Evolutionary conservation across 2,113 vertebrate species (phyloP), one percentile per base, ranked within the genome.

Genomic region (Zingel zingel): DNA sequence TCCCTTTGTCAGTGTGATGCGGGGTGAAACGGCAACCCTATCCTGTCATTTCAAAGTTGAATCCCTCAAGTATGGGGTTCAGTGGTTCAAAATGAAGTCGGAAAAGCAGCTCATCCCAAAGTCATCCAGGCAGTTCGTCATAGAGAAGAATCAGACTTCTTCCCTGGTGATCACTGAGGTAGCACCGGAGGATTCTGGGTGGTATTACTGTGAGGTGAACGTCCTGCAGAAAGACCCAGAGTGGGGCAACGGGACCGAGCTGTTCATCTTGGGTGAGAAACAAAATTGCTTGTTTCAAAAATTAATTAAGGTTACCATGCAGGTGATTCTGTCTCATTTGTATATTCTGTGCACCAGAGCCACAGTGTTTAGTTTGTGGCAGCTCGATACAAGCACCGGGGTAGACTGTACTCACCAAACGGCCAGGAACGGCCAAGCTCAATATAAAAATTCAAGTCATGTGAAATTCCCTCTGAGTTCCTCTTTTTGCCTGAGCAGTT

Each of bases 401-500:
- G 69, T 69, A 74, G 50, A 76, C 75, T 59, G 63, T 82, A 82
- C 47, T 89, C 86, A 83, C 69, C 47, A 36, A 65, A 71, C n/a
- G n/a, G n/a, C 83, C 81, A 66, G 3, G 10, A 82, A 68, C 10
- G 27, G 50, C 68, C 72, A 7, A 30, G 67, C 78, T 81, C 73
- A 58, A 87, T 78, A 86, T 88, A 88, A 83, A 90, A 87, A 91
- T 87, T 87, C 83, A 77, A 86, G 83, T 73, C 83, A 78, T 77
- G 90, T 79, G 90, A 89, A 87, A 88, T 88, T 86, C 86, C 91
- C 89, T 86, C 61, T 45, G 88, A 91, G 90, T 91, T 91, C 82
- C 83, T 91, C 88, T 93, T 91, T 91, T 86, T 90, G 92, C 90
- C 84, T 91, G 88, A 93, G 82, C 86, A 86, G 91, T 82, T 92